Evolutionary conservation across 2,888 invertebrate genomes (phyloP), one percentile per base, ranked within the genome.

Genomic region (Ormyrus thymus): DNA sequence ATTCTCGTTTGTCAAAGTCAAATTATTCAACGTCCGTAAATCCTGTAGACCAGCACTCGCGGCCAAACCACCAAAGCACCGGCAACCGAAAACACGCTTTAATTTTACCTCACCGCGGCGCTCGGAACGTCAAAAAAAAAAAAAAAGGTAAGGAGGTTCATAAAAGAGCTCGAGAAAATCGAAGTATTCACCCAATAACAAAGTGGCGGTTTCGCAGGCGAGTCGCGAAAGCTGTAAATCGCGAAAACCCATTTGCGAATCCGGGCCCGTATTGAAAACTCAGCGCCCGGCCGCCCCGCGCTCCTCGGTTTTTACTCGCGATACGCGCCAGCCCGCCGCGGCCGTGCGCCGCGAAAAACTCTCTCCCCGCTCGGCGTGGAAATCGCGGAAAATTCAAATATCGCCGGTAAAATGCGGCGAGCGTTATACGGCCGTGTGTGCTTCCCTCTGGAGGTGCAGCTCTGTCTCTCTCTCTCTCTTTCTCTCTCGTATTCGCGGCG

Each of bases 371-470:
- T 61, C 53, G 48, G 29, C 29, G 55, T 59, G 56, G 59, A 59
- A 77, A 77, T 72, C 55, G 65, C 13, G 15, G 61, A 69, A 76
- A 71, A 71, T 71, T 76, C 71, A 71, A 76, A 76, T 64, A 70
- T 76, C 71, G 51, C 45, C 50, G 45, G 3, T 76, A 55, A 55
- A 74, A 59, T 59, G 74, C 59, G 45, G 61, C 64, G 59, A 59
- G 51, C 58, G 55, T 62, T 76, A 29, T 29, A 69, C 48, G 46
- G 45, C 29, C 29, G 48, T 29, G 29, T 29, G 29, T 29, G 29
- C 29, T 4, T 29, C 29, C 29, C n/a, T 56, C 50, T 6, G 13
- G 50, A 64, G 62, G 62, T 76, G 29, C 29, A 29, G 29, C 29
- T 29, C 0, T 29, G 3, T 29, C 29, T 29, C 29, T 29, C 29